Base-by-base conservation (phyloP, 2,113 vertebrate genomes). In the Lycocorax pyrrhopterus region DNA sequence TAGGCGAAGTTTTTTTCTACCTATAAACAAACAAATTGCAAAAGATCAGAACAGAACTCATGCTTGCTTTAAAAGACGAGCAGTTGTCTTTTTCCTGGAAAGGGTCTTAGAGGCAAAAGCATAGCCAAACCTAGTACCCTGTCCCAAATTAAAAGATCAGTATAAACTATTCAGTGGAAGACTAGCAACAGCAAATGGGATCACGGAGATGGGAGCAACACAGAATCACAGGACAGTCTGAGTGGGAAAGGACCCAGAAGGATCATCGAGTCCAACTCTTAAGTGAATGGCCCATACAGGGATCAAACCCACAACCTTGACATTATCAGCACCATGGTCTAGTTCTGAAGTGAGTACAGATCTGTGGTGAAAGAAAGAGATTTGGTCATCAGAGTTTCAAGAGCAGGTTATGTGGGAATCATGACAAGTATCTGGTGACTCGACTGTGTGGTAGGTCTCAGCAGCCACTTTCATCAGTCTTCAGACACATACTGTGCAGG, bases 1-100 rank as follows among this genome's bases (percentile, higher is more conserved):
- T 10, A 99, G 98, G 12, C 99, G 98, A 49, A 99, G 98, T 93
- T 99, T 99, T 97, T 99, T 99, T 51, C 98, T 98, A 25, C 98
- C 99, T 99, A 72, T 64, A 41, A 84, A 68, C 75, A 88, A 49
- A 74, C 58, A 91, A 69, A 95, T 66, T 37, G 47, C 29, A 62
- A 66, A 53, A 43, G 17, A 30, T 95, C 63, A 96, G 83, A 91
- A 56, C 20, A 60, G 29, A 84, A 47, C 7, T 77, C 23, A 12
- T 23, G 15, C 22, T 56, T 79, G 13, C 22, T 7, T 90, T 64
- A 53, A 60, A 63, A 78, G 66, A 44, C 12, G 6, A 82, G 43
- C 23, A 44, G 22, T 21, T 82, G 27, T 71, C 72, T 41, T 76
- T 73, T 86, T 72, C 30, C 41, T 89, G 63, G 29, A 52, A 91